Conservation (phyloP, 2,797 vertebrate species). For the Eremophila alpestris region DNA sequence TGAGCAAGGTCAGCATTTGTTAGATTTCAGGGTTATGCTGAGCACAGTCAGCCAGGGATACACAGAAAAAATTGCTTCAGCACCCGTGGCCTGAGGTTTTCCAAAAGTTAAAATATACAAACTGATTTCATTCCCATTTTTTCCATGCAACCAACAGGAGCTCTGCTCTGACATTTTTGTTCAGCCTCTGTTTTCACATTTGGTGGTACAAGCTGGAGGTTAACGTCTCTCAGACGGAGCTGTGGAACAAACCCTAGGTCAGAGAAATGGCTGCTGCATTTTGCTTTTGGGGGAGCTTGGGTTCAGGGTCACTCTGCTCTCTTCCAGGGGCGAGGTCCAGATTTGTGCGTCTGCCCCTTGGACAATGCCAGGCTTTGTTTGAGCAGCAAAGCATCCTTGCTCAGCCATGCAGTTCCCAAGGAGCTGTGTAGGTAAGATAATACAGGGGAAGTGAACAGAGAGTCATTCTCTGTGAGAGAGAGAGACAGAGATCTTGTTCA, state of each 20-base stretch:
- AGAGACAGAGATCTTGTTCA: not conserved
- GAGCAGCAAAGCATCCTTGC: conserved; percentile 56
- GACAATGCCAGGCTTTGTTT: conserved; percentile 60
- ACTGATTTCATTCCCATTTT: not conserved
- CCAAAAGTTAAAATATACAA: not conserved
- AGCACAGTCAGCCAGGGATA: conserved; percentile 16
- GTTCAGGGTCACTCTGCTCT: conserved; percentile 52
- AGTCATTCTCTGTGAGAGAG: not conserved
- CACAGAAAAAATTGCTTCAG: conserved; percentile 36
- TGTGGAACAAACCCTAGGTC: not conserved
- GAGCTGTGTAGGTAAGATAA: conserved; percentile 35
- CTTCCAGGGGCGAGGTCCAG: conserved; percentile 51
- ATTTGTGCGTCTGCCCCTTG: not conserved
- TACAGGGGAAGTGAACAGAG: conserved; percentile 11
- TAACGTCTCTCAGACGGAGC: not conserved
- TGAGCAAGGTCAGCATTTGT: conserved; percentile 72
- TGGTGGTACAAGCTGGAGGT: not conserved
- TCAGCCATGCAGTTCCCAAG: conserved; percentile 52
- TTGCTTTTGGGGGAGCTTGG: not conserved
- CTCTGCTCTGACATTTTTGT: not conserved
- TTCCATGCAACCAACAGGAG: not conserved
- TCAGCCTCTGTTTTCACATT: not conserved
- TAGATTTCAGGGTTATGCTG: conserved; percentile 62
- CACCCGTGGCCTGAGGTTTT: not conserved
- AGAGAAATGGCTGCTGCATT: not conserved